phyloP scores from a whole-genome alignment of 1,140 invertebrate genomes.

The Lordiphosa collinella region DNA sequence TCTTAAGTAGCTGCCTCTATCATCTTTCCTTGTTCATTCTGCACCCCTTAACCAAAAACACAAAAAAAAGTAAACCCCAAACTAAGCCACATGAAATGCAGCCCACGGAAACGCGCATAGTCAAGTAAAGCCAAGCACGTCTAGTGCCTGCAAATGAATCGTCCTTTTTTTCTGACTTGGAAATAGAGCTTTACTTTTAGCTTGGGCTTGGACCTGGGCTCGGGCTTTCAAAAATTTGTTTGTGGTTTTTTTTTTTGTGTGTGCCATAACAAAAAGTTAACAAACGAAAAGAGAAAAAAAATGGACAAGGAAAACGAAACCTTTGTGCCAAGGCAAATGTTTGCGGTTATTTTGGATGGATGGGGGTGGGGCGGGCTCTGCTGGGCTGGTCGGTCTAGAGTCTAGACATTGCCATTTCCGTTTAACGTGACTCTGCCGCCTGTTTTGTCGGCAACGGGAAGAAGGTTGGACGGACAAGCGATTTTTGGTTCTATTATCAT shows the following conservation, averaged over 20 bases:
- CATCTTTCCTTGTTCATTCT: too few relatives aligned
- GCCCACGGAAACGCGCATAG: conserved; percentile 6
- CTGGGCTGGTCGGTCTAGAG: conserved; percentile 36
- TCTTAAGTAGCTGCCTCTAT: too few relatives aligned
- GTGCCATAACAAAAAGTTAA: conserved; percentile 16
- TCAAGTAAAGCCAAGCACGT: conserved; percentile 7
- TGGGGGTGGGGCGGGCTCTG: conserved; percentile 1
- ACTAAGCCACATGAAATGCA: conserved; percentile 13
- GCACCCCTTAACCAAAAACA: too few relatives aligned
- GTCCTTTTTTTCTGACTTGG: conserved; percentile 4
- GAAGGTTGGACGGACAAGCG: background rate
- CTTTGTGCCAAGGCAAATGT: conserved; percentile 59
- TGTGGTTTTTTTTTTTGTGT: conserved; percentile 10
- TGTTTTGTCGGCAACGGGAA: conserved; percentile 16
- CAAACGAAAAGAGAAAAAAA: conserved; percentile 17
- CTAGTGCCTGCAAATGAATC: conserved; percentile 18
- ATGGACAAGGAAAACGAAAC: conserved; percentile 40
- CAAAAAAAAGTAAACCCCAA: background rate
- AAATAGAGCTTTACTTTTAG: background rate
- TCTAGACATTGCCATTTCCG: conserved; percentile 77
- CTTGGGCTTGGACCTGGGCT: background rate
- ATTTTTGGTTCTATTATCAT: conserved; percentile 39
- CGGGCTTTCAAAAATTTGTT: conserved; percentile 12
- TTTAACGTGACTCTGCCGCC: conserved; percentile 62
- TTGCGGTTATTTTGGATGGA: conserved; percentile 39